Evolutionary conservation across 2,113 vertebrate species (phyloP).

Genomic region (Lasiurus borealis): DNA sequence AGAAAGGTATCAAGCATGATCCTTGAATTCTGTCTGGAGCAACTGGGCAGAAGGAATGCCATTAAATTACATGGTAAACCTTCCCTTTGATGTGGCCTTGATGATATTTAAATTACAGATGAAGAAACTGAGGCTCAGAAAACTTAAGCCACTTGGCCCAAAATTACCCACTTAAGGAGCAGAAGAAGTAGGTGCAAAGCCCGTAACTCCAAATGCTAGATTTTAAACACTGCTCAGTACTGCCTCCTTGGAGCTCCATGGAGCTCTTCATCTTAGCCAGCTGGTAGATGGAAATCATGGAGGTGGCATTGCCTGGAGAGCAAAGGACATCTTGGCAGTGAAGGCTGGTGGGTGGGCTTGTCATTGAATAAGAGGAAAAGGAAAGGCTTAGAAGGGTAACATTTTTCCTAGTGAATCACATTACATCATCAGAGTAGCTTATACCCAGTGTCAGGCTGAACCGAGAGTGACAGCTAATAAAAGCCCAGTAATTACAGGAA

Average conservation of each 20-base stretch:
- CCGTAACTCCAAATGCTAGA: neutral
- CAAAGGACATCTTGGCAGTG: neutral
- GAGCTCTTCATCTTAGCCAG: neutral
- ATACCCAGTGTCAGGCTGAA: conserved; percentile 74
- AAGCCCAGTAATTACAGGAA: conserved; percentile 78
- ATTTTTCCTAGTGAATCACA: conserved; percentile 77
- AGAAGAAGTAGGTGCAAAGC: neutral
- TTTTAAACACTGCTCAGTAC: neutral
- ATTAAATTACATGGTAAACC: neutral
- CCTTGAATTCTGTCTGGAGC: neutral
- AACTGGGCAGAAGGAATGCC: neutral
- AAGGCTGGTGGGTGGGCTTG: neutral
- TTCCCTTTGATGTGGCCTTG: neutral
- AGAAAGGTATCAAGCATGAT: neutral
- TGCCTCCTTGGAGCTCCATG: too few relatives aligned
- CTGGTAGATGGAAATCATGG: neutral
- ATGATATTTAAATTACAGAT: neutral
- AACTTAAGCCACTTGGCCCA: neutral
- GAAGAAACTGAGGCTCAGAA: neutral
- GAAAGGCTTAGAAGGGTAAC: conserved; percentile 67
- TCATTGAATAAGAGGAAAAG: neutral
- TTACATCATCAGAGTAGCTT: conserved; percentile 69
- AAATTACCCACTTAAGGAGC: neutral
- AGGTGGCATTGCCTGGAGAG: neutral
- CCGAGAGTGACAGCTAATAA: conserved; percentile 84